Conservation (phyloP, 2,113 vertebrate species). For the Gambusia affinis region DNA sequence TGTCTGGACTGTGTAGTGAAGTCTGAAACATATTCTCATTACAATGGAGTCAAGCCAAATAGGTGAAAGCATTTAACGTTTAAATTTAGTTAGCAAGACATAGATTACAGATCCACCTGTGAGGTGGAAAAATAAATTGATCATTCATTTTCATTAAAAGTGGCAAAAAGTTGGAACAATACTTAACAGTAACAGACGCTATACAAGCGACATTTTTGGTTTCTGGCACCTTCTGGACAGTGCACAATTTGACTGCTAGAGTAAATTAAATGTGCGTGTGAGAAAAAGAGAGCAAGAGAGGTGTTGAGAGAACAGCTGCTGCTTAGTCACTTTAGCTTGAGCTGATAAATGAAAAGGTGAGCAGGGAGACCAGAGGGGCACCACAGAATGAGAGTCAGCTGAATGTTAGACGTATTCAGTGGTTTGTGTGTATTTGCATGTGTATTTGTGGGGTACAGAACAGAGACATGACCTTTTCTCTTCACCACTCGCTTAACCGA, state of each 20-base stretch:
- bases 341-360: conserved; percentile 60
- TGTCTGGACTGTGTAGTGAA: no score
- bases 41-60: no score
- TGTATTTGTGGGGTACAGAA: neutral
- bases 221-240: conserved; percentile 48
- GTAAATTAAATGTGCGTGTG: neutral
- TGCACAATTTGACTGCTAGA: conserved; percentile 55
- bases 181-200: neutral
- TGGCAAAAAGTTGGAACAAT: conserved; percentile 27
- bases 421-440: neutral
- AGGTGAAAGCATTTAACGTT: no score
- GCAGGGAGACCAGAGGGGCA: conserved; percentile 5
- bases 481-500: neutral
- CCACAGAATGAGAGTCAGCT: conserved; percentile 35
- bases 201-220: conserved; percentile 7
- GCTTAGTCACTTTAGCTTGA: conserved; percentile 45
- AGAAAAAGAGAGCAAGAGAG: no score
- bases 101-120: no score
- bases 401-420: no score
- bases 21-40: no score
- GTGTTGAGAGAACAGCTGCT: conserved; percentile 55
- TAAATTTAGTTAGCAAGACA: no score
- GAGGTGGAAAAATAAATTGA: no score
- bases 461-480: neutral
- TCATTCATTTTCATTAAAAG: no score